phyloP scores from a whole-genome alignment of 2,797 vertebrate species.

The Crossoptilon crossoptilon region DNA sequence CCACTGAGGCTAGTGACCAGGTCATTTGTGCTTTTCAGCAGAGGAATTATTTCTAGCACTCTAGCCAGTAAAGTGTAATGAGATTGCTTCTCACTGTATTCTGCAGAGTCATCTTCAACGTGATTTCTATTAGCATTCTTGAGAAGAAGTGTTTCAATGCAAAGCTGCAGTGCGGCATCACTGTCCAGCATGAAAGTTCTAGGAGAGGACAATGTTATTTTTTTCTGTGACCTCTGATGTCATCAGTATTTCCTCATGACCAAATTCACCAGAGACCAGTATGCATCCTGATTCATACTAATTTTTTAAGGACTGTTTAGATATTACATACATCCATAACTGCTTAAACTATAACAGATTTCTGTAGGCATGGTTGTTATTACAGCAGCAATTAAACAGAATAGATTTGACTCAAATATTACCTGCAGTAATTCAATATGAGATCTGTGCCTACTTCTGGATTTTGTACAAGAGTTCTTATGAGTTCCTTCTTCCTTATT shows the following conservation, averaged over 20 bases:
- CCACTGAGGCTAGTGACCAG: conserved; percentile 86
- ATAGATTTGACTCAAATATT: conserved; percentile 15
- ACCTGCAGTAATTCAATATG: conserved; percentile 93
- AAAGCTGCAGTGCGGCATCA: conserved; percentile 89
- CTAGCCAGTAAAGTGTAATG: conserved; percentile 80
- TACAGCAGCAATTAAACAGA: background rate
- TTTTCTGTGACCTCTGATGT: background rate
- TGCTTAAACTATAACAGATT: background rate
- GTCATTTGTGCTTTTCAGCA: conserved; percentile 84
- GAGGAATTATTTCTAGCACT: conserved; percentile 87
- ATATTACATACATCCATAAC: background rate
- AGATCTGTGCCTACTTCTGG: conserved; percentile 86
- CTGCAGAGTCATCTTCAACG: conserved; percentile 45
- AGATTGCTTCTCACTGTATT: conserved; percentile 14
- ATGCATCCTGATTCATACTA: background rate
- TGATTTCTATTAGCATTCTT: conserved; percentile 67
- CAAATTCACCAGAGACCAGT: background rate
- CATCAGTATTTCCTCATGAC: background rate
- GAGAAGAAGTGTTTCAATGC: conserved; percentile 92
- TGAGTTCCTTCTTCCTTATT: conserved; percentile 88
- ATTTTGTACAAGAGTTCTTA: conserved; percentile 89
- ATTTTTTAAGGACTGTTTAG: background rate
- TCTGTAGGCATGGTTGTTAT: background rate
- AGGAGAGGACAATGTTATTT: background rate
- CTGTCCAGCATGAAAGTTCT: conserved; percentile 90